Percentiles rank a stretch among this genome's conserved stretches.
These are phyloP conservation scores for Dusona sp. DNA, from an alignment of 2,888 invertebrate genomes.

Conservation along the genomic window DNA sequence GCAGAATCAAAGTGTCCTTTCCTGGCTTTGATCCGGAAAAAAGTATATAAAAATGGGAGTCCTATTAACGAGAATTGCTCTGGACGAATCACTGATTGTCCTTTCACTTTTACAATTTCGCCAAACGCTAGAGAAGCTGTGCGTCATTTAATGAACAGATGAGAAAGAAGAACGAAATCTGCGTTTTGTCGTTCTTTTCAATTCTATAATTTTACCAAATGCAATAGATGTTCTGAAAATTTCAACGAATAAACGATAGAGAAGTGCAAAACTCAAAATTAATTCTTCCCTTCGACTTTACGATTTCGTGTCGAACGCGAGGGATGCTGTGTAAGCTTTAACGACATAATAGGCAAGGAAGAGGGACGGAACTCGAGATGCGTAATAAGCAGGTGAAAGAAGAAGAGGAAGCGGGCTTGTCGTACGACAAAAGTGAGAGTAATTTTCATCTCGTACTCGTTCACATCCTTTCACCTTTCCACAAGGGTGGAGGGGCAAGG, in stretches of 20 bases:
- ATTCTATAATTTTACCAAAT: not conserved
- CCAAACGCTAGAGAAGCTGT: not conserved
- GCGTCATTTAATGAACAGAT: not conserved
- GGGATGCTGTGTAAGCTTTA: not conserved
- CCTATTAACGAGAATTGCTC: not conserved
- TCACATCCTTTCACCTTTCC: slow-evolving; percentile 67
- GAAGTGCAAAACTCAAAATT: not conserved
- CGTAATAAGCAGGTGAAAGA: slow-evolving; percentile 24
- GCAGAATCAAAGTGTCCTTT: slow-evolving; percentile 11
- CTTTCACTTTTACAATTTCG: not conserved
- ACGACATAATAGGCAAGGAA: not conserved
- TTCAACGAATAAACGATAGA: not conserved
- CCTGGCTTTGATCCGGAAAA: slow-evolving; percentile 27
- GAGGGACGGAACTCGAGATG: slow-evolving; percentile 9
- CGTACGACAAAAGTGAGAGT: slow-evolving; percentile 62
- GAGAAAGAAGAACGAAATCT: not conserved
- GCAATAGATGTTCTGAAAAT: not conserved
- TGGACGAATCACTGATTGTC: not conserved
- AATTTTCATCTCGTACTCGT: slow-evolving; percentile 55
- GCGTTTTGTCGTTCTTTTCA: not conserved
- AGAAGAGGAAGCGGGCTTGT: slow-evolving; percentile 33
- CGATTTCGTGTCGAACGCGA: not conserved
- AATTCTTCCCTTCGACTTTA: not conserved
- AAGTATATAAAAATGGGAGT: slow-evolving; percentile 5
- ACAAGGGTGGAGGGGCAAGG: slow-evolving; percentile 25